A percentile compares a stretch with the other conserved stretches of the same genome.
phyloP scores from a whole-genome alignment of 2,113 vertebrate species.

The Myanophis thanlyinensis region DNA sequence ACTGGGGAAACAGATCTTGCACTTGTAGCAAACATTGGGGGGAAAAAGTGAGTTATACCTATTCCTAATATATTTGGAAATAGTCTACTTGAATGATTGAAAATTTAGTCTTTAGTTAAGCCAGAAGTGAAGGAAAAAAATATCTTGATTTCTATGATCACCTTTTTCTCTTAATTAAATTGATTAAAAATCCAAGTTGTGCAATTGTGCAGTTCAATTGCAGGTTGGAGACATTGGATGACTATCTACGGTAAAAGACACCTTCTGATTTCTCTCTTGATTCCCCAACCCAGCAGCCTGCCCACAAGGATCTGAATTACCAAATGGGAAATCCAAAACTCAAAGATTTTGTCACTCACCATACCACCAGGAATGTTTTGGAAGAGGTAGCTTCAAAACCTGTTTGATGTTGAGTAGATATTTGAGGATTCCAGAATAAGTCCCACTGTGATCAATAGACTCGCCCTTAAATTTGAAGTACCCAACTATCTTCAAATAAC shows the following conservation, averaged over 20 bases:
- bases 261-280: background rate
- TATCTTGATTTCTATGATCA: background rate
- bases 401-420: background rate
- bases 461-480: background rate
- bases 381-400: background rate
- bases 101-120: background rate
- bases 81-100: background rate
- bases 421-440: background rate
- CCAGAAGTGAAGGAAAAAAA: background rate
- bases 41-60: background rate
- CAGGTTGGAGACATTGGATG: background rate
- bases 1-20: background rate
- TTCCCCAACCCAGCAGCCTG: background rate
- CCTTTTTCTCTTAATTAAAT: background rate
- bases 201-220: background rate
- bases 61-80: background rate
- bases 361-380: no score
- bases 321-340: background rate
- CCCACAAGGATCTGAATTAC: background rate
- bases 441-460: background rate
- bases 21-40: background rate
- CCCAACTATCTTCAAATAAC: background rate
- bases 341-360: background rate
- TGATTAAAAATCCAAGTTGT: background rate
- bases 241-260: background rate